Evolutionary conservation across 2,113 vertebrate genomes (phyloP).

Genomic region (Sclerurus mexicanus): DNA sequence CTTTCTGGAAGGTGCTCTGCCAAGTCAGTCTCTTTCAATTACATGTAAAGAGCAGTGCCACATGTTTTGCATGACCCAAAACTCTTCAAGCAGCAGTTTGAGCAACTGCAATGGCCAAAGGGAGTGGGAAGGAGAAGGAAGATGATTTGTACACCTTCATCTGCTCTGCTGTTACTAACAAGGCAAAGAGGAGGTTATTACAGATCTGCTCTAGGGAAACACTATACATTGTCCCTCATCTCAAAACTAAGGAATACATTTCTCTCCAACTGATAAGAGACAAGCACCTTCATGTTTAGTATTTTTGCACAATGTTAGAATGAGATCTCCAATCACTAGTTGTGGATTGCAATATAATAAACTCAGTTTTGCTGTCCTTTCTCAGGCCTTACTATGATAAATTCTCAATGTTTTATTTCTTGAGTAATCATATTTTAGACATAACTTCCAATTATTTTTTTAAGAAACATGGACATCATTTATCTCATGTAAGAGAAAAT

Average conservation of each 20-base stretch:
- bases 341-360: neutral
- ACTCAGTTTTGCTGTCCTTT: neutral
- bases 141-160: neutral
- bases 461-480: neutral
- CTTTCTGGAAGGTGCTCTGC: neutral
- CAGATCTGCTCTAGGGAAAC: neutral
- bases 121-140: neutral
- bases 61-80: fast-evolving
- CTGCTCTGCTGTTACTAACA: neutral
- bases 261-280: neutral
- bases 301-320: neutral
- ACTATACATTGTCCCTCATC: neutral
- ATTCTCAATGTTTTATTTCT: neutral
- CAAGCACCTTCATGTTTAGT: neutral
- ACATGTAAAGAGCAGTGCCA: neutral
- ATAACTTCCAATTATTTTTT: neutral
- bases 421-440: neutral
- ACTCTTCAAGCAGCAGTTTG: neutral
- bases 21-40: neutral
- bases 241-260: neutral
- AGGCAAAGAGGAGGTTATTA: neutral
- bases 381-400: neutral
- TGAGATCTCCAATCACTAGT: neutral
- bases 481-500: neutral
- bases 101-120: neutral